These are phyloP conservation scores for Actinostola sp. DNA, from an alignment of 92 coral and sea anemone species.

Conservation along the genomic window DNA sequence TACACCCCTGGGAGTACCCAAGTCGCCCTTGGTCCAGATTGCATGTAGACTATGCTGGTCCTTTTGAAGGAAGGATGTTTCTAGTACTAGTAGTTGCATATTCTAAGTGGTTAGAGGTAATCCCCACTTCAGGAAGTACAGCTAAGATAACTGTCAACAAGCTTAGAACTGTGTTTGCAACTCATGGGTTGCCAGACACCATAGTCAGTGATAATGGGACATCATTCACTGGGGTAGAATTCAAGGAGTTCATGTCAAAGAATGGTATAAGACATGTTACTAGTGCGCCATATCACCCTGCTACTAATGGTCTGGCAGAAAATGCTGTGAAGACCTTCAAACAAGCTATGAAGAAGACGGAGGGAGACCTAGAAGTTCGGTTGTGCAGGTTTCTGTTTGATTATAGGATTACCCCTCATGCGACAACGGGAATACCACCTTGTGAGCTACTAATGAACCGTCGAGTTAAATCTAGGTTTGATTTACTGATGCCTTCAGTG, in stretches of 20 bases:
- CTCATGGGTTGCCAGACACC: slow-evolving; percentile 8
- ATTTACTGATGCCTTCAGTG: no score
- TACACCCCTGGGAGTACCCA: slow-evolving; percentile 5
- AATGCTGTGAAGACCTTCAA: slow-evolving; percentile 52
- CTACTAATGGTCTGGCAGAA: slow-evolving; percentile 49
- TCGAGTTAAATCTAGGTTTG: no score
- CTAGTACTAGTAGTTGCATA: slow-evolving; percentile 1
- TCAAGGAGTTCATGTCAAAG: slow-evolving; percentile 16
- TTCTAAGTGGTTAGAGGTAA: slow-evolving; percentile 16
- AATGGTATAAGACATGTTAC: slow-evolving; percentile 29
- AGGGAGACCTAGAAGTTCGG: slow-evolving; percentile 12
- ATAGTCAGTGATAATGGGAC: slow-evolving; percentile 24
- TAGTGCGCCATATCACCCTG: slow-evolving; percentile 38
- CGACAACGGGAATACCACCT: slow-evolving; percentile 28
- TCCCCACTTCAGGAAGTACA: slow-evolving; percentile 16
- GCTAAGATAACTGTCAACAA: slow-evolving; percentile 15
- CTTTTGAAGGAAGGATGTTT: slow-evolving; percentile 11
- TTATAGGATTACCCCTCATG: slow-evolving; percentile 39
- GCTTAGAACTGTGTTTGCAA: slow-evolving; percentile 5
- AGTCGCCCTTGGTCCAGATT: slow-evolving; percentile 13
- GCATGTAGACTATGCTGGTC: slow-evolving; percentile 28
- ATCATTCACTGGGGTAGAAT: slow-evolving; percentile 8
- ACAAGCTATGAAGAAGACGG: slow-evolving; percentile 21
- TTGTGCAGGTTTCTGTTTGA: slow-evolving; percentile 6
- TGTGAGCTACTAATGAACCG: slow-evolving; percentile 30